Conservation (phyloP, 1,140 invertebrate species). For the Pseudachorutes palmiensis region DNA sequence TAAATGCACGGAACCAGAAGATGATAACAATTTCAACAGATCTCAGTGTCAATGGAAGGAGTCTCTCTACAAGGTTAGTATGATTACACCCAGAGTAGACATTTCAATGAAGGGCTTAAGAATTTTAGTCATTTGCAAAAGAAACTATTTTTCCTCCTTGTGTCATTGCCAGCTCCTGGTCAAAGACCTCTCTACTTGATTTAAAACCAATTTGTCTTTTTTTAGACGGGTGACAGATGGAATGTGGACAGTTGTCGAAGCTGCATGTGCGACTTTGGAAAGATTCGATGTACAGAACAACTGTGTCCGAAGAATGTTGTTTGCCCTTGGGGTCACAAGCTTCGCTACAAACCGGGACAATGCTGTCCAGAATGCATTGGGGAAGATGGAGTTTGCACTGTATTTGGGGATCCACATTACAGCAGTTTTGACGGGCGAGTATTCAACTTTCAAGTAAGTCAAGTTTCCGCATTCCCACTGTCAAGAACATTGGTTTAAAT, state of each 20-base stretch:
- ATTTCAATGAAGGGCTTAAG: too few species aligned
- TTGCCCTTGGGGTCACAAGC: constrained; percentile 63
- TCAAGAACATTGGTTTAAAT: background rate
- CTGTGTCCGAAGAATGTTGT: constrained; percentile 55
- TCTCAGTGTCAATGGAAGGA: constrained; percentile 33
- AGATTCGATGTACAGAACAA: constrained; percentile 67
- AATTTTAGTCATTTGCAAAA: too few species aligned
- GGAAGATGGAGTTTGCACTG: constrained; percentile 77
- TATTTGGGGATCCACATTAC: constrained; percentile 88
- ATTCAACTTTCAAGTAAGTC: constrained; percentile 67
- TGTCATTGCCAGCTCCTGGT: too few species aligned
- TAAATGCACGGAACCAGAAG: constrained; percentile 39
- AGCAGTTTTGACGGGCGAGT: constrained; percentile 86
- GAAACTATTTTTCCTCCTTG: too few species aligned
- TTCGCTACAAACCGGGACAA: constrained; percentile 61
- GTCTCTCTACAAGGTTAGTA: constrained; percentile 31
- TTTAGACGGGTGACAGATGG: constrained; percentile 76
- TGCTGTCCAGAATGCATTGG: constrained; percentile 81
- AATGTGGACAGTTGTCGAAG: constrained; percentile 74
- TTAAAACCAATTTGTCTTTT: constrained; percentile 14
- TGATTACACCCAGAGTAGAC: too few species aligned
- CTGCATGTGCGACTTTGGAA: constrained; percentile 69
- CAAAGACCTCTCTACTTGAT: background rate
- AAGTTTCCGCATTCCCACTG: background rate
- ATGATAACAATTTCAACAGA: constrained; percentile 16